Conservation (phyloP, 2,113 vertebrate species). For the Origma solitaria region DNA sequence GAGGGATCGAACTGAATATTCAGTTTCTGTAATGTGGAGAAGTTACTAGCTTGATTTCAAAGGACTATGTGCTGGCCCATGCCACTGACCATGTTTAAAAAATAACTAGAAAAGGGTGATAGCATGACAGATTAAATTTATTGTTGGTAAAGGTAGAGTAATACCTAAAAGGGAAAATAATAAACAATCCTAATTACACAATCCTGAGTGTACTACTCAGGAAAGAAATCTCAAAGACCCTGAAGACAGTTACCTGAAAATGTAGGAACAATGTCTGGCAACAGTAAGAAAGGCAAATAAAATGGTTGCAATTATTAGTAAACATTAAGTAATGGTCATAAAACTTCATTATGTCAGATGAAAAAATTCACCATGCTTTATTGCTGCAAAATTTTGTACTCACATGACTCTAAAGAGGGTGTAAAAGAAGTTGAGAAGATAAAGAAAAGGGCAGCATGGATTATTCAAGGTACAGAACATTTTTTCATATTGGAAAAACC, state of each 20-base stretch:
- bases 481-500: not conserved
- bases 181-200: not conserved
- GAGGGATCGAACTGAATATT: not conserved
- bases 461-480: not conserved
- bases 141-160: not conserved
- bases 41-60: not conserved
- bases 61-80: not conserved
- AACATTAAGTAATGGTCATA: not conserved
- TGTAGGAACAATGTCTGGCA: not conserved
- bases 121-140: not conserved
- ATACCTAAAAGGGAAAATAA: not conserved
- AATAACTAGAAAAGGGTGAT: not conserved
- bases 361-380: not conserved
- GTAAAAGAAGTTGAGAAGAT: not conserved
- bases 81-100: not conserved
- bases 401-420: not conserved
- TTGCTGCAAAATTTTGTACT: not conserved
- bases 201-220: not conserved
- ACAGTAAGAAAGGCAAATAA: not conserved
- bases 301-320: not conserved
- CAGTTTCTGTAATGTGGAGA: not conserved
- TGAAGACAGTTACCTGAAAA: not conserved
- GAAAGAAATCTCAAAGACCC: not conserved
- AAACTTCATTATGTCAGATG: not conserved
- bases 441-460: not conserved